Percentiles rank a stretch among this genome's conserved stretches.
These are phyloP conservation scores for Archivesica marissinica DNA, from an alignment of 1,140 invertebrate species.

Conservation along the genomic window DNA sequence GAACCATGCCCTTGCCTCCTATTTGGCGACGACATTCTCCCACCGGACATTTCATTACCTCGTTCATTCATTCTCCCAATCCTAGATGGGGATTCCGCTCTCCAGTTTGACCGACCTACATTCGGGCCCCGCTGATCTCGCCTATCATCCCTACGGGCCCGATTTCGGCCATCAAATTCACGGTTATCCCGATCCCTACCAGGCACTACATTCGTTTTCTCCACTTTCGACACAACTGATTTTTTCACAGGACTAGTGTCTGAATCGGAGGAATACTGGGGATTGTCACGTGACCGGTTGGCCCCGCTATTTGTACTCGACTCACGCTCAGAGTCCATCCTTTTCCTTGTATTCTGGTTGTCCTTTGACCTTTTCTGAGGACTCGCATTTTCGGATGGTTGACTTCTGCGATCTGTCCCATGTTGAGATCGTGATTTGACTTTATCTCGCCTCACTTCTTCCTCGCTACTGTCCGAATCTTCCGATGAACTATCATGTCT, in stretches of 20 bases:
- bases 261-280: slow-evolving; percentile 5
- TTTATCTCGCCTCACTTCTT: background rate
- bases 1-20: background rate
- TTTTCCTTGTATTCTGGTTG: background rate
- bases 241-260: slow-evolving; percentile 7
- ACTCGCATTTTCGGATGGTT: background rate
- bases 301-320: background rate
- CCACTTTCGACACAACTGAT: slow-evolving; percentile 38
- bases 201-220: background rate
- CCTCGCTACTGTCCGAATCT: slow-evolving; percentile 39
- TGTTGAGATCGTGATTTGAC: background rate
- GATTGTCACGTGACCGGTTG: background rate
- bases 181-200: background rate
- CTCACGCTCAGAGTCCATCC: slow-evolving; percentile 4
- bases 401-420: background rate
- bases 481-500: slow-evolving; percentile 30
- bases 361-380: slow-evolving; percentile 9
- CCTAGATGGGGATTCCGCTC: background rate
- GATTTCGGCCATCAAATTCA: background rate
- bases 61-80: background rate
- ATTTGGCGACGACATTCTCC: background rate
- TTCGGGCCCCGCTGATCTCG: background rate
- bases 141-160: background rate
- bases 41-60: background rate
- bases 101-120: background rate